These are phyloP conservation scores for Bucco capensis DNA, from an alignment of 2,113 vertebrate species.

Conservation along the genomic window DNA sequence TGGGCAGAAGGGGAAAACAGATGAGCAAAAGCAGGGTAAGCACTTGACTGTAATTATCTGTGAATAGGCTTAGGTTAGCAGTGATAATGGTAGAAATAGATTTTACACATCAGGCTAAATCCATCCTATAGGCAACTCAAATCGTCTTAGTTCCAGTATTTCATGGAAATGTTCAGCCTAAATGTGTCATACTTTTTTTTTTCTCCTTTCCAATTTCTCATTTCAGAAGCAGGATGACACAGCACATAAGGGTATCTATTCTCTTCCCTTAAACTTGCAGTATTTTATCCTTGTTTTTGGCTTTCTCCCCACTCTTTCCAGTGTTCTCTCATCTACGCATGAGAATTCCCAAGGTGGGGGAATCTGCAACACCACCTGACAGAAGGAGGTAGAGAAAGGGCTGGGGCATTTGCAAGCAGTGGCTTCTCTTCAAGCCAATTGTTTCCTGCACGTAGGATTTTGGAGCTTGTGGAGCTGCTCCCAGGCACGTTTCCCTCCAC, in stretches of 20 bases:
- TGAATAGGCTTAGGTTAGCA: slow-evolving; percentile 40
- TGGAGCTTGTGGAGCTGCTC: slow-evolving; percentile 40
- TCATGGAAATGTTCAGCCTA: not conserved
- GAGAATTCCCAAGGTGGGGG: not conserved
- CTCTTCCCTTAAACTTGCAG: not conserved
- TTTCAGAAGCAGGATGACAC: not conserved
- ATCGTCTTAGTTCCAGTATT: not conserved
- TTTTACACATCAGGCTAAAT: slow-evolving; percentile 30
- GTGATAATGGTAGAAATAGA: slow-evolving; percentile 24
- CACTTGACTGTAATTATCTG: slow-evolving; percentile 30
- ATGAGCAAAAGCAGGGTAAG: slow-evolving; percentile 12
- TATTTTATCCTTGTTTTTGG: not conserved
- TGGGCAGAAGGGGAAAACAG: slow-evolving; percentile 13
- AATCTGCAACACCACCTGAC: not conserved
- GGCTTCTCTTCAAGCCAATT: slow-evolving; percentile 30
- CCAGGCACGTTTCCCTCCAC: slow-evolving; percentile 40
- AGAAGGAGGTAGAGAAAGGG: not conserved
- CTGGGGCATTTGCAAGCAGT: not conserved
- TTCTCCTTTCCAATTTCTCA: not conserved
- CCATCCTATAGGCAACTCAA: slow-evolving; percentile 19
- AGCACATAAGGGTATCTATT: not conserved
- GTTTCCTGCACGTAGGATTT: not conserved
- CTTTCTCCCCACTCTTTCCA: not conserved
- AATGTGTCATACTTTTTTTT: not conserved
- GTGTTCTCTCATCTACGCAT: not conserved